Conservation (phyloP, 2,797 vertebrate species). For the Pseudotriccus pelzelni region DNA sequence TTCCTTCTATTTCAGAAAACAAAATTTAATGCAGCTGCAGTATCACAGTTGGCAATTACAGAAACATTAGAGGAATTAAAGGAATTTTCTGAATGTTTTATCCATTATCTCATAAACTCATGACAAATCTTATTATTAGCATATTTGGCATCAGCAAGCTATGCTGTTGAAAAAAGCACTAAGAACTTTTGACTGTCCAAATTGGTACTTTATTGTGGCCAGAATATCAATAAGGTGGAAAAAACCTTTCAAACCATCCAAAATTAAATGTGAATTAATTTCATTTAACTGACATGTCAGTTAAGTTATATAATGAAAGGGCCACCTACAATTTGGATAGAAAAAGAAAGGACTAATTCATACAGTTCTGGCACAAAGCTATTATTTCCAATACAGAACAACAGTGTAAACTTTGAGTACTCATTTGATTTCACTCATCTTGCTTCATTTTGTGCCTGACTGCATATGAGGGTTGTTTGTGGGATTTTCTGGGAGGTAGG, state of each 20-base stretch:
- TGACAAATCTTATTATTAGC: background rate
- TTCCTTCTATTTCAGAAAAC: background rate
- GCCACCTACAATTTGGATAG: background rate
- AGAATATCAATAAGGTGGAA: background rate
- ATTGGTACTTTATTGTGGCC: background rate
- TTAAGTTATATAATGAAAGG: background rate
- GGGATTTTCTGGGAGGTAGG: fast-evolving
- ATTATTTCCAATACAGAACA: background rate
- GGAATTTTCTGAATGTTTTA: background rate
- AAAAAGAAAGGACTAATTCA: background rate
- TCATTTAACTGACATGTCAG: background rate
- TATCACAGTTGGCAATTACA: background rate
- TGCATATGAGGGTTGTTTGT: background rate
- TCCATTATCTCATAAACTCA: background rate
- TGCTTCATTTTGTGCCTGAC: background rate
- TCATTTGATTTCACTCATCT: background rate
- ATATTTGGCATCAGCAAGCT: background rate
- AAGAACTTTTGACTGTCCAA: background rate
- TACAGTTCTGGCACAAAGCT: background rate
- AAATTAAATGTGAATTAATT: conserved; percentile 4
- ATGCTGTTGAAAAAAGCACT: background rate
- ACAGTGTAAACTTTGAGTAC: background rate
- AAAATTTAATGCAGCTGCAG: background rate
- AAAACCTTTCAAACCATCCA: background rate
- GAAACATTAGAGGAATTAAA: background rate